Conservation (phyloP, 2,888 invertebrate species). For the Helicoverpa assulta region DNA sequence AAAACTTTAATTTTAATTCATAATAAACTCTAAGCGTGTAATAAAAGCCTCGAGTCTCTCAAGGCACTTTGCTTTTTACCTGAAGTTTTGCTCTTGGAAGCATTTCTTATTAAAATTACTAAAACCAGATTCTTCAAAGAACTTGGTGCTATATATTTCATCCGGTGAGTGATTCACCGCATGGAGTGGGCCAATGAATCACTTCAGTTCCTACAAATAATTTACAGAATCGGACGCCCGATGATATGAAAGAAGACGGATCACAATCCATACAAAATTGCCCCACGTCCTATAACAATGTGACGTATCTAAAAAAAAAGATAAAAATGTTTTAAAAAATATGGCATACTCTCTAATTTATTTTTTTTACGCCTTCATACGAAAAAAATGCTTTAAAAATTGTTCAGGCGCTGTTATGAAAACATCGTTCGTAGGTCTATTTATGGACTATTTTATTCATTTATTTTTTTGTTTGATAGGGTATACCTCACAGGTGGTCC, state of each 20-base stretch:
- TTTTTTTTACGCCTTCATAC: no score
- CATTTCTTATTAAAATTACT: slow-evolving; percentile 51
- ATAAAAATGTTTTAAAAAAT: no score
- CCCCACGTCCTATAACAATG: no score
- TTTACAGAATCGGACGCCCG: slow-evolving; percentile 63
- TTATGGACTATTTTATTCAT: no score
- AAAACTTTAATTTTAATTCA: slow-evolving; percentile 31
- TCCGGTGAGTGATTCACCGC: slow-evolving; percentile 12
- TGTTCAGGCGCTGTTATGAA: no score
- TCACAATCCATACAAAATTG: no score
- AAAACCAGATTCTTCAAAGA: slow-evolving; percentile 32
- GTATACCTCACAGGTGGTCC: no score
- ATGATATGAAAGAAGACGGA: slow-evolving; percentile 79
- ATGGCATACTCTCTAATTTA: no score
- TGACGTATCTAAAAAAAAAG: no score
- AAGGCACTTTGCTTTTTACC: slow-evolving; percentile 59
- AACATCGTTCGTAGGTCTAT: no score
- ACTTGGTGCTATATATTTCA: slow-evolving; percentile 7
- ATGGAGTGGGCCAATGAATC: slow-evolving; percentile 2
- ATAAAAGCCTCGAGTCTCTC: slow-evolving; percentile 50
- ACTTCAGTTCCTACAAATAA: slow-evolving; percentile 46
- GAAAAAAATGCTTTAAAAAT: no score
- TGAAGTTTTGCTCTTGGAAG: slow-evolving; percentile 49
- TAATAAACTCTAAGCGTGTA: slow-evolving; percentile 55
- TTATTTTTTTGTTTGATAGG: no score